A percentile compares a stretch with the other conserved stretches of the same genome.
Evolutionary conservation across 2,113 vertebrate species (phyloP).

Genomic region (Heterotis niloticus): DNA sequence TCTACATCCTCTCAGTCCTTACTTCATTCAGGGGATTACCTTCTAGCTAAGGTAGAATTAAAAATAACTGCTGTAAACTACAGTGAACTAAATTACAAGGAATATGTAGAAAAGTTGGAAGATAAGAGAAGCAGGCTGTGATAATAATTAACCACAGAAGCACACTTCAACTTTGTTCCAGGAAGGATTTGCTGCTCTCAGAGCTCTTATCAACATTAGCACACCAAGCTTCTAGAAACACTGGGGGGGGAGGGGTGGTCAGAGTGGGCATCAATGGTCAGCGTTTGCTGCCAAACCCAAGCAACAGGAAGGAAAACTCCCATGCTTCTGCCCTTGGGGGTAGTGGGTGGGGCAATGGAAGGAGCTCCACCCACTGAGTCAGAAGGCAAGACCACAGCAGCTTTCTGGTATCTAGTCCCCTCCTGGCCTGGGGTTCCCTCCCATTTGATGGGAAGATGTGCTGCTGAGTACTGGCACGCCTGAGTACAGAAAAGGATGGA

Average conservation of each 20-base stretch:
- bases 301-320: slow-evolving; percentile 44
- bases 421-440: slow-evolving; percentile 6
- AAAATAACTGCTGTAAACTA: no score
- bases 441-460: no score
- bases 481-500: no score
- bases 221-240: neutral
- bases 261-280: neutral
- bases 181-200: neutral
- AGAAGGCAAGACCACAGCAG: neutral
- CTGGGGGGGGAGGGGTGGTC: neutral
- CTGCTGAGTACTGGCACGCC: neutral
- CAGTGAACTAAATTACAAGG: neutral
- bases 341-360: slow-evolving; percentile 25
- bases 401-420: slow-evolving; percentile 15
- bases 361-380: neutral
- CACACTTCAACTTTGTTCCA: no score
- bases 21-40: no score
- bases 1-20: no score
- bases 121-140: neutral
- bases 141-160: slow-evolving; percentile 6
- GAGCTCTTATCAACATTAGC: neutral
- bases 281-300: neutral
- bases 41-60: no score
- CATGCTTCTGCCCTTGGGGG: slow-evolving; percentile 46
- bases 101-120: slow-evolving; percentile 25